These are phyloP conservation scores for Scatophagus argus DNA, from an alignment of 2,113 vertebrate genomes.

Conservation along the genomic window DNA sequence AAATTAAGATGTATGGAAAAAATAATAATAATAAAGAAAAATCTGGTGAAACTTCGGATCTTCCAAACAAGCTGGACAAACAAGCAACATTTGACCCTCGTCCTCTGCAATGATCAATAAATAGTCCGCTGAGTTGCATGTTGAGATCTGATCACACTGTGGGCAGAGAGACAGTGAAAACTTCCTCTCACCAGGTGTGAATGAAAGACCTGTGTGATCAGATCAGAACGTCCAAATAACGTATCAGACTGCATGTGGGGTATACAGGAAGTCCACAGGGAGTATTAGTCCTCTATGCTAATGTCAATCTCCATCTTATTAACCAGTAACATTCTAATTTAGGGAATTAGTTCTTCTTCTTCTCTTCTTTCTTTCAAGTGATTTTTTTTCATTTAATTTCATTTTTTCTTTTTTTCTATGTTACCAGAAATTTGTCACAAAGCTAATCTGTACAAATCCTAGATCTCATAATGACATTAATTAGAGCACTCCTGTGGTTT, in stretches of 20 bases:
- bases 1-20: not conserved
- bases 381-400: not conserved
- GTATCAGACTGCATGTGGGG: not conserved
- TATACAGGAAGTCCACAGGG: not conserved
- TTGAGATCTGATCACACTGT: not conserved
- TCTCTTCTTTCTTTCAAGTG: not conserved
- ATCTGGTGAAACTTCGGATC: slow-evolving; percentile 1
- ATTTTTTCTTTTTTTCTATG: not conserved
- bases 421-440: not conserved
- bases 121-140: not conserved
- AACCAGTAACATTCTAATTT: not conserved
- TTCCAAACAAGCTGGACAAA: not conserved
- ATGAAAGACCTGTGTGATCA: not conserved
- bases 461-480: slow-evolving; percentile 1
- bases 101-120: not conserved
- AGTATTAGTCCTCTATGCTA: not conserved
- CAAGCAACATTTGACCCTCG: not conserved
- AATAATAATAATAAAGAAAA: too few species aligned
- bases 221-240: not conserved
- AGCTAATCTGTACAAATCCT: not conserved
- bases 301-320: too few species aligned
- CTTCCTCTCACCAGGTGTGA: not conserved
- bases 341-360: not conserved
- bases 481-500: slow-evolving; percentile 3
- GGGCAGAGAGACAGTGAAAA: not conserved